Conservation (phyloP, 2,797 vertebrate genomes). For the Liasis olivaceus region DNA sequence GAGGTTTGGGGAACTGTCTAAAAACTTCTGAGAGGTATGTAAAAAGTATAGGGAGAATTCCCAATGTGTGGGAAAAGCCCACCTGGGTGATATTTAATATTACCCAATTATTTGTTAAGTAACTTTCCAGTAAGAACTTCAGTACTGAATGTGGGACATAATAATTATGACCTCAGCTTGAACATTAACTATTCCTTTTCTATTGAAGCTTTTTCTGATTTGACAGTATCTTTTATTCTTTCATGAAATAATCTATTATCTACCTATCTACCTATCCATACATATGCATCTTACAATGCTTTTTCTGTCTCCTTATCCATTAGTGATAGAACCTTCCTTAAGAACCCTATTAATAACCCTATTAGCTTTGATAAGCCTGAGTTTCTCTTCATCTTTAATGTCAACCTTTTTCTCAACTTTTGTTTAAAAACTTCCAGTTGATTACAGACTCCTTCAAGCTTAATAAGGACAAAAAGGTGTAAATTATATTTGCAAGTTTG, state of each 20-base stretch:
- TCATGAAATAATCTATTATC: neutral
- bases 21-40: neutral
- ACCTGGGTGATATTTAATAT: neutral
- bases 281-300: constrained; percentile 1
- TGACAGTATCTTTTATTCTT: neutral
- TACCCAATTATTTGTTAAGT: neutral
- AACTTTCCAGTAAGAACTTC: too few relatives aligned
- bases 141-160: neutral
- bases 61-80: neutral
- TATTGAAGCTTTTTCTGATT: neutral
- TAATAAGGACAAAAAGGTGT: constrained; percentile 11
- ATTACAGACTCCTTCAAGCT: constrained; percentile 9
- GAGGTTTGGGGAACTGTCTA: neutral
- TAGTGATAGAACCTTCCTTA: neutral
- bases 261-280: neutral
- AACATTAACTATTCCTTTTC: constrained; percentile 8
- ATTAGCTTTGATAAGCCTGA: constrained; percentile 7
- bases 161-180: neutral
- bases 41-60: neutral
- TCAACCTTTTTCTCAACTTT: neutral
- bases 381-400: constrained; percentile 10
- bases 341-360: constrained; percentile 16
- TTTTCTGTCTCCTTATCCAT: neutral
- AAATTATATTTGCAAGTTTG: constrained; percentile 8
- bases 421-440: constrained; percentile 22